Conservation (phyloP, 1,140 invertebrate species). For the Aphis gossypii region DNA sequence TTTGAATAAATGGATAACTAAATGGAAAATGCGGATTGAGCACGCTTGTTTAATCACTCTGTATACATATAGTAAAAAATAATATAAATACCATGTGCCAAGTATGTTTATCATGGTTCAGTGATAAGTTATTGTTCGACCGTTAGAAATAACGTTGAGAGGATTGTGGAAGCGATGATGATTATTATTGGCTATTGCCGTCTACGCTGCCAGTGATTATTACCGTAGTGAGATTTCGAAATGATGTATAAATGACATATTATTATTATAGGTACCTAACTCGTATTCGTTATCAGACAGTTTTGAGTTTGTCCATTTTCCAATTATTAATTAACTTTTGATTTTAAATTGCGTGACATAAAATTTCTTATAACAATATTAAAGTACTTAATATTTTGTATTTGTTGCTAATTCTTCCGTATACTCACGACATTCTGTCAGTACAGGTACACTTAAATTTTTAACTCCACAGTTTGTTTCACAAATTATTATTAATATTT, state of each 20-base stretch:
- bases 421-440: no score
- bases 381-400: background rate
- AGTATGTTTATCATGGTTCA: background rate
- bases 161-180: background rate
- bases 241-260: background rate
- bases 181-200: background rate
- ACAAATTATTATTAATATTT: no score
- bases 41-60: background rate
- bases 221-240: background rate
- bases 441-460: no score
- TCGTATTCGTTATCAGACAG: background rate
- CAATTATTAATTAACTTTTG: background rate
- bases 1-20: no score
- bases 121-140: background rate
- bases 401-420: no score
- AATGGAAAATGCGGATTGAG: background rate
- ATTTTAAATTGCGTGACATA: no score
- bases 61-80: background rate
- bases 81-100: background rate
- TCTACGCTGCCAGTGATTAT: background rate
- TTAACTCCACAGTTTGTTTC: no score
- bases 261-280: no score
- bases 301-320: background rate
- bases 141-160: background rate
- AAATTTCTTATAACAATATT: background rate